phyloP scores from a whole-genome alignment of 2,797 vertebrate species.

The Phrynocephalus forsythii region DNA sequence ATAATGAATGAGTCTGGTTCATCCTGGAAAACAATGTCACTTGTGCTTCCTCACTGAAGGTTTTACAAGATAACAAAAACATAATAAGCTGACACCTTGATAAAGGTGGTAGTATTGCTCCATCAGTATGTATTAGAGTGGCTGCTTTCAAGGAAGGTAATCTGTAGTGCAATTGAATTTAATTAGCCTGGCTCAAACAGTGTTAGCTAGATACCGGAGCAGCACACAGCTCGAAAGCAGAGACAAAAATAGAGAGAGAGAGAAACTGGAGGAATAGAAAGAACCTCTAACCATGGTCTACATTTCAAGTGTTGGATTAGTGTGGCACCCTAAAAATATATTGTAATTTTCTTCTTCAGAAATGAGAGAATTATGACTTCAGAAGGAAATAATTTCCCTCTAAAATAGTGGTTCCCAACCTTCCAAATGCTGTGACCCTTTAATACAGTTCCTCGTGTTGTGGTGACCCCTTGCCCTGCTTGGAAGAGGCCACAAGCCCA shows the following conservation, averaged over 20 bases:
- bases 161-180: constrained; percentile 1
- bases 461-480: no score
- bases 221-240: background rate
- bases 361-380: no score
- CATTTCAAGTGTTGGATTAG: no score
- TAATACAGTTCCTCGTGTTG: no score
- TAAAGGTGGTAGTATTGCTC: constrained; percentile 13
- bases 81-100: background rate
- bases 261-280: background rate
- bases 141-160: constrained; percentile 5
- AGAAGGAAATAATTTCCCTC: no score
- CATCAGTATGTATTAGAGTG: background rate
- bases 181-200: constrained; percentile 8
- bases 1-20: background rate
- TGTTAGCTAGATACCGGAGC: background rate
- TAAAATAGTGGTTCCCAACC: no score
- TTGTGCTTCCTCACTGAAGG: background rate
- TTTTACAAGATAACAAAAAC: constrained; percentile 5
- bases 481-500: no score
- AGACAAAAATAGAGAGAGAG: background rate
- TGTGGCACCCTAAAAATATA: background rate
- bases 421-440: no score
- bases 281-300: background rate
- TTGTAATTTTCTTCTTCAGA: no score
- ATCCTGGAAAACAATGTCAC: constrained; percentile 14